Base-by-base conservation (phyloP, 1,140 invertebrate species). In the Coelopa frigida region DNA sequence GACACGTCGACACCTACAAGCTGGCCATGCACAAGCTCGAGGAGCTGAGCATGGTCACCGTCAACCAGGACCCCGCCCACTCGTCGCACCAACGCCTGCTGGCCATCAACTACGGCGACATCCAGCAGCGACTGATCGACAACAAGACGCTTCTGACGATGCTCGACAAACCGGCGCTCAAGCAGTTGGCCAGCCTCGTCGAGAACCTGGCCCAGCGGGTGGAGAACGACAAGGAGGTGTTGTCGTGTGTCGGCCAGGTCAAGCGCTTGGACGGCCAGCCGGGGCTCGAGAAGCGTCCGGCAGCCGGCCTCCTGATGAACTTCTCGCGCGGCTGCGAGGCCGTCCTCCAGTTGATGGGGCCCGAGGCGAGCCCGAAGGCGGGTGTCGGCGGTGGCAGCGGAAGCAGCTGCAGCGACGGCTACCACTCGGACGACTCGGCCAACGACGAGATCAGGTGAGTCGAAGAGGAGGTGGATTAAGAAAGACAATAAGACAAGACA, bases 61-160 rank as follows among this genome's bases (percentile, higher is more conserved):
- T 84, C 45, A 83, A 81, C 44, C 83, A 87, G 55, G 87, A 89
- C 23, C 89, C 89, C 12, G 86, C 88, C 1, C 82, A 85, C 35
- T 85, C 87, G 0, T 91, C 87, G 15, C 92, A 95, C 71, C 92
- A 94, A 70, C 73, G 91, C 24, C 80, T 93, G 23, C 72, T 95
- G 44, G 86, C 86, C 32, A 76, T 94, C 20, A 83, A 82, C 31
- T 83, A 88, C 58, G 77, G 78, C 5, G 85, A 89, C 56, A 84
- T 86, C 15, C 89, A 95, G 68, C 83, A 89, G 49, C 72, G 92
- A 4, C 74, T 95, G 14, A 94, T 94, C 54, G 90, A 93, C 70
- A 95, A 94, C 70, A 91, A 92, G 68, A 87, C 85, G 0, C 70
- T 94, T 18, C 72, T 93, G 35, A 93, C 91, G 52, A 83, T 88